A percentile compares a stretch with the other conserved stretches of the same genome.
Evolutionary conservation across 2,888 invertebrate genomes (phyloP).

Genomic region (Lithosia quadra): DNA sequence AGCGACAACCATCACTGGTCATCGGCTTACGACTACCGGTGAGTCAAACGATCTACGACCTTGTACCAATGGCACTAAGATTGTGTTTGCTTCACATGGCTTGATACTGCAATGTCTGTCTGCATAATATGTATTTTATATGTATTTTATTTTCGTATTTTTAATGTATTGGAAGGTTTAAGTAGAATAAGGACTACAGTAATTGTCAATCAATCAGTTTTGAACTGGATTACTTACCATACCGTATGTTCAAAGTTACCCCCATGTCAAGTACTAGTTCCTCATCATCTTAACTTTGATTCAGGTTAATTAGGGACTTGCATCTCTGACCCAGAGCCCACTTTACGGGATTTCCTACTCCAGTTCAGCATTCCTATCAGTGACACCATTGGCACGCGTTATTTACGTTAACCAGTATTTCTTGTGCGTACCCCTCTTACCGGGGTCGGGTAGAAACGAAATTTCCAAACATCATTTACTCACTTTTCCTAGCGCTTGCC

Average conservation of each 20-base stretch:
- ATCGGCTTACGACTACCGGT: constrained; percentile 92
- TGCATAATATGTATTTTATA: constrained; percentile 14
- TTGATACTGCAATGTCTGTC: constrained; percentile 6
- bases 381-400: no score
- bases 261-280: background rate
- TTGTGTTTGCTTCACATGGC: constrained; percentile 11
- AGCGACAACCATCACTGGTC: constrained; percentile 94
- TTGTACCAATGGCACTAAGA: constrained; percentile 15
- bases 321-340: background rate
- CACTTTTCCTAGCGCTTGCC: no score
- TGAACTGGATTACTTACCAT: no score
- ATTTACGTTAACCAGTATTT: no score
- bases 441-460: no score
- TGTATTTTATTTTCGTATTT: constrained; percentile 18
- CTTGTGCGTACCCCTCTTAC: no score
- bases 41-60: constrained; percentile 58
- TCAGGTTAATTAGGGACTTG: background rate
- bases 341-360: background rate
- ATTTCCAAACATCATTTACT: no score
- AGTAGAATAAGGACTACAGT: constrained; percentile 12
- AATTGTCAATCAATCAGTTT: background rate
- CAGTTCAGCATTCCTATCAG: no score
- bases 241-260: background rate
- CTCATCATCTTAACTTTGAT: background rate
- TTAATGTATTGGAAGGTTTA: constrained; percentile 11